A percentile compares a stretch with the other conserved stretches of the same genome.
These are phyloP conservation scores for Cyphomyrus discorhynchus DNA, from an alignment of 2,113 vertebrate species.

Conservation along the genomic window DNA sequence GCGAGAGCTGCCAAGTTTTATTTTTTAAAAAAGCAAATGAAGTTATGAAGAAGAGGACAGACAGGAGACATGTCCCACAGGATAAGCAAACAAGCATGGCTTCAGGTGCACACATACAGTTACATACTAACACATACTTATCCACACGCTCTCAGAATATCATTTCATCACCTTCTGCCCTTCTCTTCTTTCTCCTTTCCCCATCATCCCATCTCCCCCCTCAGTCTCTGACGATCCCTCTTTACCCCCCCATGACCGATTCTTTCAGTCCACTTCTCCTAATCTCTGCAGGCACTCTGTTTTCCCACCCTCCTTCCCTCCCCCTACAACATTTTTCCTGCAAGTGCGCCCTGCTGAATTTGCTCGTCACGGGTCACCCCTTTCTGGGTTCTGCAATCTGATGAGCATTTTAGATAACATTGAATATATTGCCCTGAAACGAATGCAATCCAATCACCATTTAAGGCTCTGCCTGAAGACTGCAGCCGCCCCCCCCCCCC, in stretches of 20 bases:
- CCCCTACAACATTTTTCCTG: not conserved
- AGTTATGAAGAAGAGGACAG: not conserved
- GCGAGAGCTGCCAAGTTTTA: not conserved
- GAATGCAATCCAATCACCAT: not conserved
- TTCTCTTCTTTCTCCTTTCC: not conserved
- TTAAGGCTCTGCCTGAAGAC: not conserved
- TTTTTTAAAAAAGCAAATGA: not conserved
- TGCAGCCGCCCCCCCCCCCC: not conserved
- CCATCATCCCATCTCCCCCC: not conserved
- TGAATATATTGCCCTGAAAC: not conserved
- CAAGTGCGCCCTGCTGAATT: not conserved
- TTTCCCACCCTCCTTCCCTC: not conserved
- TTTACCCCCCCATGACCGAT: not conserved
- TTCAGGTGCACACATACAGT: not conserved
- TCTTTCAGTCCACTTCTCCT: not conserved
- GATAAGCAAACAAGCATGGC: not conserved
- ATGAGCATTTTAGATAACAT: slow-evolving; percentile 13
- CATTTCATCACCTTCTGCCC: not conserved
- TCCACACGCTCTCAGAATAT: not conserved
- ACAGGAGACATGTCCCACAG: not conserved
- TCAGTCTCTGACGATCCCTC: not conserved
- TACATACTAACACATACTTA: not conserved
- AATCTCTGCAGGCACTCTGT: not conserved
- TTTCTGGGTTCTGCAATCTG: not conserved
- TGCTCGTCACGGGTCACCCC: not conserved